Evolutionary conservation across 2,113 vertebrate species (phyloP).

Genomic region (Heliornis fulica): DNA sequence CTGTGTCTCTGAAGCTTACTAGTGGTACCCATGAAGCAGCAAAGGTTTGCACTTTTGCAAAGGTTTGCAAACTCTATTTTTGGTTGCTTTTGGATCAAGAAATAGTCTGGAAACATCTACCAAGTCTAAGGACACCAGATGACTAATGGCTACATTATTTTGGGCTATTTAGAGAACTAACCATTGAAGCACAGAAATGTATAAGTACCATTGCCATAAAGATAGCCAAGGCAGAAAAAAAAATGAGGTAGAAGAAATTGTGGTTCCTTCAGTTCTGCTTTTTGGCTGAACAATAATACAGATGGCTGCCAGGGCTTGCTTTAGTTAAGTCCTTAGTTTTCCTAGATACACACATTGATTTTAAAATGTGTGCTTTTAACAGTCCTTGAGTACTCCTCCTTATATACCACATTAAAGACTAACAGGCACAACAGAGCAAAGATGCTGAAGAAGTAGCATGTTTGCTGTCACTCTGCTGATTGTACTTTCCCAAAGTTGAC

Average conservation of each 20-base stretch:
- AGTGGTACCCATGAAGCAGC: not conserved
- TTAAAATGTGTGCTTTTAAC: not conserved
- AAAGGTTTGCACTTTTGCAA: too few relatives aligned
- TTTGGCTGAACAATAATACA: not conserved
- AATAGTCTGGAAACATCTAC: not conserved
- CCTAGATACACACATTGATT: not conserved
- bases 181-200: not conserved
- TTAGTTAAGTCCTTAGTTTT: not conserved
- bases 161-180: not conserved
- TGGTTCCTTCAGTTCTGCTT: not conserved
- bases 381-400: not conserved
- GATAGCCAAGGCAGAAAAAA: not conserved
- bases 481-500: not conserved
- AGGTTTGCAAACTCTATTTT: not conserved
- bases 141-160: not conserved
- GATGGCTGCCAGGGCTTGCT: not conserved
- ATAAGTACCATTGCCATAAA: not conserved
- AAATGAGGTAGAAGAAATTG: not conserved
- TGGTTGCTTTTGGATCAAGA: not conserved
- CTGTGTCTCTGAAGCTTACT: not conserved
- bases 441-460: rapidly evolving
- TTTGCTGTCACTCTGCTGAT: not conserved
- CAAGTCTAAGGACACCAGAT: not conserved
- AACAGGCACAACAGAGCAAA: not conserved
- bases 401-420: not conserved